These are phyloP conservation scores for Lampris incognitus DNA, from an alignment of 2,113 vertebrate genomes.

Conservation along the genomic window DNA sequence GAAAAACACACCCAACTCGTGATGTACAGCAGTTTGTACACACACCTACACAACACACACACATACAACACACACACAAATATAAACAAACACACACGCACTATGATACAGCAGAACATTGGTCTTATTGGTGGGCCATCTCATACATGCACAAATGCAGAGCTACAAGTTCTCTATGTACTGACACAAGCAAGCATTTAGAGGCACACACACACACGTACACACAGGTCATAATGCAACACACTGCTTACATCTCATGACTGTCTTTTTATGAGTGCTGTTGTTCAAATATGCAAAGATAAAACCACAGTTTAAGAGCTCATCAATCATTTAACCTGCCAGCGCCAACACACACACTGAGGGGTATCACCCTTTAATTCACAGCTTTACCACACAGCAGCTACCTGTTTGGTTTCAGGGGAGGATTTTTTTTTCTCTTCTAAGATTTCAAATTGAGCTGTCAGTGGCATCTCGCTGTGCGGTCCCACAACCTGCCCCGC, in stretches of 20 bases:
- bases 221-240: not conserved
- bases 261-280: not conserved
- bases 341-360: not conserved
- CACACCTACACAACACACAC: not conserved
- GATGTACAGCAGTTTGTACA: no score
- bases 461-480: no score
- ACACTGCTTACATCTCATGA: not conserved
- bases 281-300: not conserved
- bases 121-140: no score
- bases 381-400: no score
- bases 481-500: no score
- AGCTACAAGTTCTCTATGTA: not conserved
- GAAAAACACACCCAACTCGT: constrained; percentile 4
- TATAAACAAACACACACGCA: not conserved
- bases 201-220: not conserved
- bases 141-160: no score
- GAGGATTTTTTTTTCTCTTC: no score
- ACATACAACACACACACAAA: not conserved
- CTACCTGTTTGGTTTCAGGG: no score
- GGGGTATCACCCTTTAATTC: no score
- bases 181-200: not conserved
- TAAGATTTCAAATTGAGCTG: no score
- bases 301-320: not conserved
- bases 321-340: constrained; percentile 23
- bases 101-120: not conserved